These are phyloP conservation scores for Hipposideros larvatus DNA, from an alignment of 2,797 vertebrate species.

Conservation along the genomic window DNA sequence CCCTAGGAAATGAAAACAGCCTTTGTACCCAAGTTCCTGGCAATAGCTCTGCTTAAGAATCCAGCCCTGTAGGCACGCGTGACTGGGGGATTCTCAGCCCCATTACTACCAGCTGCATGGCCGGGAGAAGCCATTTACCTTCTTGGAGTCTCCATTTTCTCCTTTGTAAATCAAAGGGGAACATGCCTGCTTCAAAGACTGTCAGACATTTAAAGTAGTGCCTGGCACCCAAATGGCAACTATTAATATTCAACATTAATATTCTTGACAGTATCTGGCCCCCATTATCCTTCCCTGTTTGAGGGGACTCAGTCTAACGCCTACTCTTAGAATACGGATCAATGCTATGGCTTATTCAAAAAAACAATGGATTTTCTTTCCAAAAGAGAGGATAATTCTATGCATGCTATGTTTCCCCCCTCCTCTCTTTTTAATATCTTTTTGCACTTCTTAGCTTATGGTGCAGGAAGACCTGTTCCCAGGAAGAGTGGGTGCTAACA, in stretches of 20 bases:
- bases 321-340: neutral
- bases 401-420: accelerated
- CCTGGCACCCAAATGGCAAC: neutral
- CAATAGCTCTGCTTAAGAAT: neutral
- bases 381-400: neutral
- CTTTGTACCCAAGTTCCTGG: neutral
- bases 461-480: neutral
- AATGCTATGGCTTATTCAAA: neutral
- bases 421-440: neutral
- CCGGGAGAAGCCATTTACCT: neutral
- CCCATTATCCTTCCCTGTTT: neutral
- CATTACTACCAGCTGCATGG: accelerated
- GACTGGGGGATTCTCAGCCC: neutral
- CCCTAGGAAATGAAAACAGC: neutral
- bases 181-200: neutral
- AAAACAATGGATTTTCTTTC: neutral
- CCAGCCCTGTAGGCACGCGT: neutral
- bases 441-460: neutral
- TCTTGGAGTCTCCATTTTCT: neutral
- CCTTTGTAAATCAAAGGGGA: neutral
- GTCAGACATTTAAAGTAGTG: neutral
- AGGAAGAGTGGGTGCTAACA: neutral
- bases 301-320: neutral
- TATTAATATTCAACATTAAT: neutral
- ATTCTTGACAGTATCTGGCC: neutral